A percentile compares a stretch with the other conserved stretches of the same genome.
Evolutionary conservation across 2,113 vertebrate species (phyloP).

Genomic region (Acinonyx jubatus): DNA sequence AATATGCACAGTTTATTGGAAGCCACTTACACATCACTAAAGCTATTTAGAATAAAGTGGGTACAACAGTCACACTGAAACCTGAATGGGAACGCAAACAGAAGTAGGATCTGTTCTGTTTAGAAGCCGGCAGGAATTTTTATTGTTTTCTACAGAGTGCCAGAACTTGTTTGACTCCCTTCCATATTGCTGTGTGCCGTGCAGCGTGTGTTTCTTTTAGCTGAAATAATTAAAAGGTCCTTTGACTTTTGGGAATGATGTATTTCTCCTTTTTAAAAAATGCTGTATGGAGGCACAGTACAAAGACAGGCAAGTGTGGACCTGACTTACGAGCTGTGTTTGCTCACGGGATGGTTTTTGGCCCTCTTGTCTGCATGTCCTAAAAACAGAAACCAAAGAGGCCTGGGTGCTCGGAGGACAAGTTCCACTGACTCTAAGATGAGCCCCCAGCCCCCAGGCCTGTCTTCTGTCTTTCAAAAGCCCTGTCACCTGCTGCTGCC

Average conservation of each 20-base stretch:
- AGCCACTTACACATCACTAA: neutral
- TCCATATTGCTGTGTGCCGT: neutral
- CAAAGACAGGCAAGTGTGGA: neutral
- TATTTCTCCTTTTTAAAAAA: neutral
- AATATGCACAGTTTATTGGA: neutral
- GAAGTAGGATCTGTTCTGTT: neutral
- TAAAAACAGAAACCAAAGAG: neutral
- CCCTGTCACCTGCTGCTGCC: neutral
- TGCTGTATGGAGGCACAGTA: too few relatives aligned
- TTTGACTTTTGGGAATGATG: neutral
- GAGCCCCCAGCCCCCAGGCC: rapidly evolving
- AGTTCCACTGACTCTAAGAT: neutral
- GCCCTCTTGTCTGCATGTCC: neutral
- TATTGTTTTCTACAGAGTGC: neutral
- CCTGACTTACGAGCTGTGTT: neutral
- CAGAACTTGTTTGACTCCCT: neutral
- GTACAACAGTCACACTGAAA: neutral
- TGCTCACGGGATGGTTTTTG: neutral
- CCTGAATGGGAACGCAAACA: neutral
- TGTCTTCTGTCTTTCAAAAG: neutral
- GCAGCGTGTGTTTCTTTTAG: neutral
- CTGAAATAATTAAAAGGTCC: neutral
- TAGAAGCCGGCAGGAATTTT: neutral
- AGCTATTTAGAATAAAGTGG: neutral
- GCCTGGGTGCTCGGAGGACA: neutral